Conservation (phyloP, 2,113 vertebrate genomes). For the Hemichromis elongatus region DNA sequence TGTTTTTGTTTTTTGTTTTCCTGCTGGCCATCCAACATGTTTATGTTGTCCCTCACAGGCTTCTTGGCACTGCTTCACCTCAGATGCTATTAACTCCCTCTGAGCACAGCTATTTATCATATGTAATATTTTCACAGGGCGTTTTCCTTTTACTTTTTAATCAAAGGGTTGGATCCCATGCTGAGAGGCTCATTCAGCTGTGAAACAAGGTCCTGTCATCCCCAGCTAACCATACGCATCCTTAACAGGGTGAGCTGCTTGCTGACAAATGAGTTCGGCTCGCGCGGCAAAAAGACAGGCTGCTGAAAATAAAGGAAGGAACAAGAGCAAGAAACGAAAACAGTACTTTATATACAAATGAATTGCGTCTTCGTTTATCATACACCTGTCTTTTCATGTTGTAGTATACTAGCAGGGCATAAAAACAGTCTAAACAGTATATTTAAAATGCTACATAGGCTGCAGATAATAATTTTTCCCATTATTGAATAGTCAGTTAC, state of each 20-base stretch:
- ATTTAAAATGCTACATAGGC: neutral
- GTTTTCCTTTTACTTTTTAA: constrained; percentile 53
- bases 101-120: constrained; percentile 46
- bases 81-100: constrained; percentile 32
- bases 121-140: constrained; percentile 30
- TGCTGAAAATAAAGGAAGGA: neutral
- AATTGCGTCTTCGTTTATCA: neutral
- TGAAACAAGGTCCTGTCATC: constrained; percentile 50
- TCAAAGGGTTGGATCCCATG: constrained; percentile 40
- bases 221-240: constrained; percentile 30
- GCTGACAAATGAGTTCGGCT: constrained; percentile 43
- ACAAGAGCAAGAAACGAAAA: neutral
- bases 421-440: neutral
- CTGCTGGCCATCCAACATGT: neutral
- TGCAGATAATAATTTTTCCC: too few species aligned
- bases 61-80: constrained; percentile 21
- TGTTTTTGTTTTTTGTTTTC: neutral
- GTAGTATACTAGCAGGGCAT: neutral
- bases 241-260: constrained; percentile 4
- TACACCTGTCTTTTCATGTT: neutral
- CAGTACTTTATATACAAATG: neutral
- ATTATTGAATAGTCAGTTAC: neutral
- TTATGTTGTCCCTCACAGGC: neutral
- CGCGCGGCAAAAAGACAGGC: neutral
- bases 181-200: constrained; percentile 37